Conservation (phyloP, 1,140 invertebrate species). For the Orius insidiosus region DNA sequence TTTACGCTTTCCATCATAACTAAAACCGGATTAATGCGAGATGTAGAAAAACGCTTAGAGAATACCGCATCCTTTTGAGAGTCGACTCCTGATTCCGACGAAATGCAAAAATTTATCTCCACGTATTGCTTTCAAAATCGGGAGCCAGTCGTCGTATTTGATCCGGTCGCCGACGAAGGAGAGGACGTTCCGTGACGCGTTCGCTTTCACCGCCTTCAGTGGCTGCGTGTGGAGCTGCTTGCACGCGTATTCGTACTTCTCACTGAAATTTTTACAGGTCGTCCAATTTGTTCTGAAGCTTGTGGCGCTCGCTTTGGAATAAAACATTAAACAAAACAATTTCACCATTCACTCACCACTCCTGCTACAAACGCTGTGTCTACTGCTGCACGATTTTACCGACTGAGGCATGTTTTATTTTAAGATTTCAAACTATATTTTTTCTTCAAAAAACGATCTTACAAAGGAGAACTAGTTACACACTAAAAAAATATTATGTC, state of each 20-base stretch:
- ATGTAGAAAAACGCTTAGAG: slow-evolving; percentile 2
- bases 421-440: too few species aligned
- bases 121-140: slow-evolving; percentile 42
- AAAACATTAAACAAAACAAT: too few species aligned
- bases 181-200: not conserved
- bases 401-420: too few species aligned
- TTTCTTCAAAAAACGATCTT: too few species aligned
- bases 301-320: not conserved
- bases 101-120: slow-evolving; percentile 41
- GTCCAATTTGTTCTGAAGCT: not conserved
- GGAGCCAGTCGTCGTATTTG: slow-evolving; percentile 48
- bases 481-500: too few species aligned
- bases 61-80: slow-evolving; percentile 23
- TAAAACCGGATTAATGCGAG: not conserved
- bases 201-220: slow-evolving; percentile 11
- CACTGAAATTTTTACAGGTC: slow-evolving; percentile 4
- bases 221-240: slow-evolving; percentile 6
- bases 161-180: slow-evolving; percentile 33
- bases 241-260: slow-evolving; percentile 2
- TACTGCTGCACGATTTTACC: too few species aligned
- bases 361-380: too few species aligned
- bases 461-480: too few species aligned
- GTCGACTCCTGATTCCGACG: slow-evolving; percentile 31
- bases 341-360: too few species aligned
- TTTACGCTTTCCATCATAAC: slow-evolving; percentile 22